A percentile compares a stretch with the other conserved stretches of the same genome.
phyloP scores from a whole-genome alignment of 2,888 invertebrate species.

The Syritta pipiens region DNA sequence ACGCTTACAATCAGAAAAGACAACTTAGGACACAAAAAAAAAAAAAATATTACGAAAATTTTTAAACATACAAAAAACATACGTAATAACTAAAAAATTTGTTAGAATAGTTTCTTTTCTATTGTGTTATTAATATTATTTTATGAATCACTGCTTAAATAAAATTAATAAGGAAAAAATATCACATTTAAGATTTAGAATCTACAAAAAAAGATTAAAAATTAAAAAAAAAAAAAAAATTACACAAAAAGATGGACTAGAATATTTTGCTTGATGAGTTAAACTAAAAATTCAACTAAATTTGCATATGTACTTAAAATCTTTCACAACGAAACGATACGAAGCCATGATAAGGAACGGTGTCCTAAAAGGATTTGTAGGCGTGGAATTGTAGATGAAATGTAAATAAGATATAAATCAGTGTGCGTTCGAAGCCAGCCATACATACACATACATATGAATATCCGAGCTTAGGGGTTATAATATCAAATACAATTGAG shows the following conservation, averaged over 20 bases:
- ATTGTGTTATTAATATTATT: constrained; percentile 20
- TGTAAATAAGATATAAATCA: constrained; percentile 27
- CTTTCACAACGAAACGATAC: constrained; percentile 26
- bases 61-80: constrained; percentile 22
- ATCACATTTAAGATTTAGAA: constrained; percentile 68
- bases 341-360: constrained; percentile 12
- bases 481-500: constrained; percentile 59
- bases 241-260: constrained; percentile 63
- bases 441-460: constrained; percentile 42
- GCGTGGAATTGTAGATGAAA: background rate
- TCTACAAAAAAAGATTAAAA: constrained; percentile 30
- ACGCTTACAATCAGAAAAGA: constrained; percentile 52
- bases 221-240: constrained; percentile 34
- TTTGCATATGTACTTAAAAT: constrained; percentile 5
- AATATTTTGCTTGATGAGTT: constrained; percentile 66
- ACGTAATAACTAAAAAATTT: constrained; percentile 14
- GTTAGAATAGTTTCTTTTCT: constrained; percentile 21
- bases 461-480: constrained; percentile 40
- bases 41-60: constrained; percentile 10
- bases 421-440: constrained; percentile 65
- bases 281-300: constrained; percentile 51
- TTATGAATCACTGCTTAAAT: constrained; percentile 57
- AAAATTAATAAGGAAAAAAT: constrained; percentile 64
- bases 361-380: background rate
- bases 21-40: constrained; percentile 19